Conservation (phyloP, 2,888 invertebrate species). For the Beris chalybata region DNA sequence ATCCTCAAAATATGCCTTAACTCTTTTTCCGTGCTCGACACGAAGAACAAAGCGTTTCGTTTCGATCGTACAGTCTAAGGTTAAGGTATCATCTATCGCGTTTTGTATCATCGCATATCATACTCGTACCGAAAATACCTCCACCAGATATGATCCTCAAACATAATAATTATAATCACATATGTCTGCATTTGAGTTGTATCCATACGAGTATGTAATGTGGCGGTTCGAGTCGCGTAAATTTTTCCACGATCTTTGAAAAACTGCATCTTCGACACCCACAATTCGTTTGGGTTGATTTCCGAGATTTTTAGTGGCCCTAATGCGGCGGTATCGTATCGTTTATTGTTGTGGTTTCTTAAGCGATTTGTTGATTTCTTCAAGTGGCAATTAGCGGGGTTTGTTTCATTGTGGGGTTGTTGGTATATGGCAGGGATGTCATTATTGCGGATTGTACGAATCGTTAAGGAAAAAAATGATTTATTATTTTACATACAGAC, state of each 20-base stretch:
- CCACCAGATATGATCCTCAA: slow-evolving; percentile 18
- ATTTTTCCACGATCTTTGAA: slow-evolving; percentile 29
- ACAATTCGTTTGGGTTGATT: slow-evolving; percentile 18
- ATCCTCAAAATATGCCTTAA: slow-evolving; percentile 32
- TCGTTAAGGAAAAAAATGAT: slow-evolving; percentile 9
- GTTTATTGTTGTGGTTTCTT: slow-evolving; percentile 4
- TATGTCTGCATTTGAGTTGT: slow-evolving; percentile 37
- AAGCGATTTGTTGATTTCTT: slow-evolving; percentile 31
- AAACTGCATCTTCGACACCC: slow-evolving; percentile 28
- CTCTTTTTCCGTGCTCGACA: slow-evolving; percentile 29
- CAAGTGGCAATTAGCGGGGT: slow-evolving; percentile 29
- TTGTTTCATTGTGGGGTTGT: slow-evolving; percentile 9
- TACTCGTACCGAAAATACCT: slow-evolving; percentile 7
- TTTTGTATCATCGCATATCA: slow-evolving; percentile 25
- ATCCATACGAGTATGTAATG: slow-evolving; percentile 4
- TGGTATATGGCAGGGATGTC: slow-evolving; percentile 22
- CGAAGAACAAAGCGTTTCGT: slow-evolving; percentile 16
- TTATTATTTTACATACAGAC: no score
- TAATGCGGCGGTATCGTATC: neutral
- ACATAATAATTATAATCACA: slow-evolving; percentile 40
- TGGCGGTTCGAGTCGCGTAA: slow-evolving; percentile 19
- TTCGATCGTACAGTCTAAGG: no score
- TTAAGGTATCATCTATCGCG: slow-evolving; percentile 27
- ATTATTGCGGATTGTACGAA: slow-evolving; percentile 14
- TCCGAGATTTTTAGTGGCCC: neutral